Evolutionary conservation across 1,140 invertebrate genomes (phyloP).

Genomic region (Choristoneura fumiferana): DNA sequence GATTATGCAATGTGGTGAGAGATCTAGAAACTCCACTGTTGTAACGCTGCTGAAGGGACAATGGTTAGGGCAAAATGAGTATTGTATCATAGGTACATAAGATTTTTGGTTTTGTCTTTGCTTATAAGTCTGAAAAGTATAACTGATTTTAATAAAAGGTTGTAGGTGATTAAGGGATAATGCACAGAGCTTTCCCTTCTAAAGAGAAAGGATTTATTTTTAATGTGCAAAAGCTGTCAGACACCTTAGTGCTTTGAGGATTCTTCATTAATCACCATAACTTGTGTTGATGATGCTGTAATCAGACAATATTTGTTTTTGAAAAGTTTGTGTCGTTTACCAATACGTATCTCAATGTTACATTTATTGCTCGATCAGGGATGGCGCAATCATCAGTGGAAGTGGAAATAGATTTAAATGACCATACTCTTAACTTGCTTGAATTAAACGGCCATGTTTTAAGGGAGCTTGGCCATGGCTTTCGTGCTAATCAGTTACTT

Average conservation of each 20-base stretch:
- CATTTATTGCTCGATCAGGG: conserved; percentile 9
- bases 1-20: conserved; percentile 79
- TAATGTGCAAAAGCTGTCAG: too few relatives aligned
- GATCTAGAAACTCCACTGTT: conserved; percentile 47
- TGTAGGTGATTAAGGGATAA: background rate
- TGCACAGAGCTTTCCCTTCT: too few relatives aligned
- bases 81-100: conserved; percentile 56
- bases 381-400: background rate
- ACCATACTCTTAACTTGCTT: too few relatives aligned
- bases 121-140: conserved; percentile 64
- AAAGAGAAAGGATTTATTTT: too few relatives aligned
- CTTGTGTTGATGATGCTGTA: background rate
- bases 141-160: conserved; percentile 45
- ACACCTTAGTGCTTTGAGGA: too few relatives aligned
- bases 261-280: too few relatives aligned
- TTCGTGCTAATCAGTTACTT: too few relatives aligned
- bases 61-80: conserved; percentile 45
- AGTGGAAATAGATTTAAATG: background rate
- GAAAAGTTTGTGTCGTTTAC: conserved; percentile 6
- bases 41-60: conserved; percentile 38
- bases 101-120: conserved; percentile 49
- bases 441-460: too few relatives aligned
- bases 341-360: conserved; percentile 10
- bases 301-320: conserved; percentile 13
- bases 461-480: too few relatives aligned